phyloP scores from a whole-genome alignment of 2,888 invertebrate species.

The Laothoe populi region DNA sequence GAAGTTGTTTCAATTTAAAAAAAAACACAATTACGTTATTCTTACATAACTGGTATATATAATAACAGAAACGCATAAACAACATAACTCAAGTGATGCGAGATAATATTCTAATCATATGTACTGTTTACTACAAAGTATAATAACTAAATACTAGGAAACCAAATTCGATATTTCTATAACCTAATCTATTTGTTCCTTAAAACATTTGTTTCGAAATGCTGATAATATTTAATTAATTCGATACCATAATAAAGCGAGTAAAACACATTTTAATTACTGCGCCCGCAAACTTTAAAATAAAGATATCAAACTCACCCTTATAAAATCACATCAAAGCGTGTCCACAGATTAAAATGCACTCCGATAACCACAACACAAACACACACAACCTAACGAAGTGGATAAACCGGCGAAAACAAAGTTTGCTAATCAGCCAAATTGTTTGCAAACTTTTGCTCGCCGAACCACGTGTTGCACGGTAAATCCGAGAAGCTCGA shows the following conservation, averaged over 20 bases:
- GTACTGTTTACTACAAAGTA: background rate
- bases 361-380: constrained; percentile 51
- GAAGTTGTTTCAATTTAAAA: too few relatives aligned
- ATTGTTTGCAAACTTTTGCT: constrained; percentile 61
- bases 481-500: constrained; percentile 39
- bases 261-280: background rate
- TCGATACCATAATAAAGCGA: background rate
- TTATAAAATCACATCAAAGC: constrained; percentile 46
- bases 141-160: background rate
- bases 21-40: too few relatives aligned
- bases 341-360: constrained; percentile 45
- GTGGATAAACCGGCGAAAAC: constrained; percentile 46
- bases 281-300: constrained; percentile 22
- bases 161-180: background rate
- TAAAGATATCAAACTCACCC: constrained; percentile 39
- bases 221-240: background rate
- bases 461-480: constrained; percentile 68
- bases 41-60: too few relatives aligned
- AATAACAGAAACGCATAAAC: too few relatives aligned
- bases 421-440: constrained; percentile 60
- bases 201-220: background rate
- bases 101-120: background rate
- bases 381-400: constrained; percentile 51
- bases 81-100: background rate
- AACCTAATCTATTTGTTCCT: background rate